Base-by-base conservation (phyloP, 2,888 invertebrate species). In the Eupelmus urozonus region DNA sequence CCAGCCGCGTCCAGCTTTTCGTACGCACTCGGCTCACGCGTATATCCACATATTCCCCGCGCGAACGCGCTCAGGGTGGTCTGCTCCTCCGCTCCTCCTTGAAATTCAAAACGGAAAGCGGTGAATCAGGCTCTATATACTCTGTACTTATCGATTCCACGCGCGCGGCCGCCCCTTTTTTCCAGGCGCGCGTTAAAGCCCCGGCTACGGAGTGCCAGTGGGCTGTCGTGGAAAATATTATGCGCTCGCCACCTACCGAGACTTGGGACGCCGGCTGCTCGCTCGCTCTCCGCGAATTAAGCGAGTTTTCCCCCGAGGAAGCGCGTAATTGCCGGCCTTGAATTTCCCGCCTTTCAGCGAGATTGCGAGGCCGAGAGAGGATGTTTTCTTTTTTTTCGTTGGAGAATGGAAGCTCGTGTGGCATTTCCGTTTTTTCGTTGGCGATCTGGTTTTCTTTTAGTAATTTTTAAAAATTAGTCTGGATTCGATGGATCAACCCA, bases 81-180 rank as follows among this genome's bases (percentile, higher is more conserved):
- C 51, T 18, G 4, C 16, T 16, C 16, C n/a, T n/a, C n/a, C 16
- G 2, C 45, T 7, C 45, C 45, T 45, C 45, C 13, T 16, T 60
- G 34, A 18, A 66, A 51, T 25, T 45, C 16, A 27, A 63, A 40
- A n/a, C 27, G 42, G n/a, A 23, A 23, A 5, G 34, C 57, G 55
- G 18, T 20, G 51, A n/a, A 51, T 51, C 18, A 11, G 25, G 13
- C 16, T 11, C 27, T 57, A 23, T 45, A 45, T 45, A 45, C 45
- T 45, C 2, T 65, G 13, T 45, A 66, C 66, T 66, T 74, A 74
- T 74, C 66, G 66, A 74, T 74, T 74, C 66, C 74, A 59, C 49
- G 74, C 51, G 40, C 55, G 23, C 23, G 20, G 18, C 20, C 20
- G n/a, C 18, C 2, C 20, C 20, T 18, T 51, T 23, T 66, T 55